Evolutionary conservation across 2,113 vertebrate species (phyloP), one percentile per base, ranked within the genome.

Genomic region (Equus przewalskii): DNA sequence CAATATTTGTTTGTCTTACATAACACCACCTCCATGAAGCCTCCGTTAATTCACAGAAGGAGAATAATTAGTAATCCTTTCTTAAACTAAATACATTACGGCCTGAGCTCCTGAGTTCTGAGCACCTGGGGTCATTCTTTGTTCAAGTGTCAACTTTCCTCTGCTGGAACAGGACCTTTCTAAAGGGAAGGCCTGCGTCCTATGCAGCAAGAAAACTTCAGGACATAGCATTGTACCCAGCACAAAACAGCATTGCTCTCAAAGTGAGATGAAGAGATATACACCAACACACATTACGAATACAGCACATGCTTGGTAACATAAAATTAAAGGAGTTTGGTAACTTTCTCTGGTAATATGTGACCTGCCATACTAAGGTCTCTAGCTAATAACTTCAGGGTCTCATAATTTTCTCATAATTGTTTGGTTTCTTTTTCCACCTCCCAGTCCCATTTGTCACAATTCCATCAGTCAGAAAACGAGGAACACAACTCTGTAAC

Each of bases 391-490:
- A n/a, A 73, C 7, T 56, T 81, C 51, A 67, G 46, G 2, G 13
- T 78, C 21, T 96, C 62, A 49, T n/a, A 65, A 30, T 91, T 78
- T 94, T 70, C 51, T 92, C 12, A 41, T 30, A 88, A 33, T 30
- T 54, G 2, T 84, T 62, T 9, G 13, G 24, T 44, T 12, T 28
- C 24, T 62, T 92, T 89, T 73, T 15, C 6, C 6, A 69, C 10
- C 3, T 41, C 6, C 7, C 64, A 67, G 15, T 1, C 19, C 4
- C 1, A 30, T 30, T 54, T 62, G 28, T 26, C 28, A 84, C 12
- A 60, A 1, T 72, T 79, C 13, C 21, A 54, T 73, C 18, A 70
- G 14, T 82, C 51, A 86, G 49, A 54, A 84, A 49, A 36, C 15
- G 69, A 80, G 69, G 3, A 94, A 22, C 1, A n/a, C 22, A 89